Evolutionary conservation across 2,113 vertebrate genomes (phyloP), one percentile per base, ranked within the genome.

Genomic region (Cryptotis parvus): DNA sequence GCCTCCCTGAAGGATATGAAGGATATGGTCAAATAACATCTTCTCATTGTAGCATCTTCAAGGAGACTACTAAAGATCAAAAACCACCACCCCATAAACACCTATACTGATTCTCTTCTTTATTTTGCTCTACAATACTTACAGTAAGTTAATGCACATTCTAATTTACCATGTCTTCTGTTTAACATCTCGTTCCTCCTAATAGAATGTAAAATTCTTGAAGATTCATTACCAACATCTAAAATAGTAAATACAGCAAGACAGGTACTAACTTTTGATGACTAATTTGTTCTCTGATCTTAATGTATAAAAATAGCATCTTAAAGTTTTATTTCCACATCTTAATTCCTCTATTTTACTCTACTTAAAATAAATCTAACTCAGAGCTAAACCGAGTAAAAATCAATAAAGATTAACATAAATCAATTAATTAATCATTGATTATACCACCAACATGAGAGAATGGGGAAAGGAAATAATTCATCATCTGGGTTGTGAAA

Each of bases 401-500:
- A 65, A 31, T 29, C 24, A 82, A 76, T 33, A 79, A 83, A 84
- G 80, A 86, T 91, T 79, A 80, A 91, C 63, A 55, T 55, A n/a
- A 33, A 83, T 55, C 16, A 49, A 55, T 45, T 66, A 73, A 84
- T 82, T 75, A 87, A 80, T 66, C 18, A 35, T 55, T 73, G 22
- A 76, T n/a, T 58, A 8, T 58, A 58, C 55, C 49, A 77, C 39
- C 90, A 27, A 78, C 16, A 43, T 9, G 33, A 78, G 9, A 75
- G 29, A 91, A 20, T 15, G 35, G 22, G 16, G 0, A 84, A 72
- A 41, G 1, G 26, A 65, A 83, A 49, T 49, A 49, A 89, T 61
- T 31, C 35, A 77, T 45, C 9, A 11, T 16, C 18, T 65, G n/a
- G 33, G 10, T 84, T 77, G 9, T 92, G 73, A 90, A 68, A 81